These are phyloP conservation scores for Clupea harengus DNA, from an alignment of 2,113 vertebrate genomes.

Conservation along the genomic window DNA sequence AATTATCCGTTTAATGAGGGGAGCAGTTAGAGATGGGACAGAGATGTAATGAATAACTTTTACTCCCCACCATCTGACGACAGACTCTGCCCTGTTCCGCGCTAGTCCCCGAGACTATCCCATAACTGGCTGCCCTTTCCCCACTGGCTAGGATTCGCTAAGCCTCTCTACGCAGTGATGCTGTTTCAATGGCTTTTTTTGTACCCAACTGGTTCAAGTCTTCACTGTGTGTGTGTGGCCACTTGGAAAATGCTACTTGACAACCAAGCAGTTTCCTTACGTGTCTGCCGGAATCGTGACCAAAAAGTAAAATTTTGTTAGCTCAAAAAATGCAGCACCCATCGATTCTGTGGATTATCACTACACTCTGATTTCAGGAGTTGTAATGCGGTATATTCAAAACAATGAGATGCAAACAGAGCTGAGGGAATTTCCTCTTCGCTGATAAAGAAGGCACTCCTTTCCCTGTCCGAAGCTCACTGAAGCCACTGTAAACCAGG, in stretches of 20 bases:
- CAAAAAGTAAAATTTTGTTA: not conserved
- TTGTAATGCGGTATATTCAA: not conserved
- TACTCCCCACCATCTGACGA: not conserved
- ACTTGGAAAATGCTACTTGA: not conserved
- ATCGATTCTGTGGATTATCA: not conserved
- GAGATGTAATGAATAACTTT: conserved; percentile 39
- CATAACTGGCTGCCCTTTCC: conserved; percentile 2
- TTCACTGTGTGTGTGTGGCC: conserved; percentile 7
- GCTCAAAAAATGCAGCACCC: not conserved
- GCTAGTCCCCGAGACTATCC: not conserved
- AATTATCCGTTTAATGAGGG: conserved; percentile 46
- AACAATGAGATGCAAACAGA: not conserved
- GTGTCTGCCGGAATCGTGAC: not conserved
- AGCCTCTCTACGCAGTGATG: not conserved
- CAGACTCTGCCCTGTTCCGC: not conserved
- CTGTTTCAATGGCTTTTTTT: not conserved
- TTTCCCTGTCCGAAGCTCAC: conserved; percentile 22
- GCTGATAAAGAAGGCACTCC: not conserved
- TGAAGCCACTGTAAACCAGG: conserved; percentile 25
- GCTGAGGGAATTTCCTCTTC: conserved; percentile 3
- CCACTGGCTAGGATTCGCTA: not conserved
- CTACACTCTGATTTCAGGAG: not conserved
- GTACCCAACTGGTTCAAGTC: not conserved
- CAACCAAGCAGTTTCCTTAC: not conserved
- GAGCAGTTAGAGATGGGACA: conserved; percentile 29